phyloP scores from a whole-genome alignment of 1,140 invertebrate species.

The Pseudomyrmex pallidus region DNA sequence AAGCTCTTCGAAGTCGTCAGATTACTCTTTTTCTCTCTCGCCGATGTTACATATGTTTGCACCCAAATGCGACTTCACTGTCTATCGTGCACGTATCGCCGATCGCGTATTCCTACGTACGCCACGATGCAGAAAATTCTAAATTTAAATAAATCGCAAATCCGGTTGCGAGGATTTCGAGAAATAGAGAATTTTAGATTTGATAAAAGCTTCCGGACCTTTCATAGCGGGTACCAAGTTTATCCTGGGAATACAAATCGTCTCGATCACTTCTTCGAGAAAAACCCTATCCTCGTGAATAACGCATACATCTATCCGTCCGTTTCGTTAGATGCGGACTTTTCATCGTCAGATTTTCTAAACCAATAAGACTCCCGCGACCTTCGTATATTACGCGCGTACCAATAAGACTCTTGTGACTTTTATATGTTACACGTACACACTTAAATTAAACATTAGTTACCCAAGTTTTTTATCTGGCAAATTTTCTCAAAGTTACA shows the following conservation, averaged over 20 bases:
- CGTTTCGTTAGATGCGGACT: constrained; percentile 32
- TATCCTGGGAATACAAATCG: constrained; percentile 70
- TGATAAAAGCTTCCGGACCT: constrained; percentile 40
- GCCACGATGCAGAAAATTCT: constrained; percentile 29
- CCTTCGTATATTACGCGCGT: no score
- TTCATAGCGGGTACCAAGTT: constrained; percentile 36
- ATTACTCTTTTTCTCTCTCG: constrained; percentile 31
- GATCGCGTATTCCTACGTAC: constrained; percentile 13
- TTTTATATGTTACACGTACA: no score
- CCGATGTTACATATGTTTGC: constrained; percentile 47
- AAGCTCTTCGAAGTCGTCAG: constrained; percentile 20
- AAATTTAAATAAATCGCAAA: constrained; percentile 58
- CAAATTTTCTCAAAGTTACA: neutral
- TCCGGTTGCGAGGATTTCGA: constrained; percentile 9
- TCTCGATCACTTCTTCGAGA: constrained; percentile 43
- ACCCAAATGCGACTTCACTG: constrained; percentile 23
- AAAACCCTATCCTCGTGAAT: constrained; percentile 64
- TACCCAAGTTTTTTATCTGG: neutral
- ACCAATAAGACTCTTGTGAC: neutral
- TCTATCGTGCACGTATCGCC: constrained; percentile 41
- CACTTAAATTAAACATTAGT: neutral
- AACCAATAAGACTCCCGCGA: neutral
- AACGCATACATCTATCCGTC: constrained; percentile 64
- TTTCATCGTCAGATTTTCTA: constrained; percentile 67
- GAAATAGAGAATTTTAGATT: constrained; percentile 59